Conservation (phyloP, 2,888 invertebrate species). For the Apantesis nais region DNA sequence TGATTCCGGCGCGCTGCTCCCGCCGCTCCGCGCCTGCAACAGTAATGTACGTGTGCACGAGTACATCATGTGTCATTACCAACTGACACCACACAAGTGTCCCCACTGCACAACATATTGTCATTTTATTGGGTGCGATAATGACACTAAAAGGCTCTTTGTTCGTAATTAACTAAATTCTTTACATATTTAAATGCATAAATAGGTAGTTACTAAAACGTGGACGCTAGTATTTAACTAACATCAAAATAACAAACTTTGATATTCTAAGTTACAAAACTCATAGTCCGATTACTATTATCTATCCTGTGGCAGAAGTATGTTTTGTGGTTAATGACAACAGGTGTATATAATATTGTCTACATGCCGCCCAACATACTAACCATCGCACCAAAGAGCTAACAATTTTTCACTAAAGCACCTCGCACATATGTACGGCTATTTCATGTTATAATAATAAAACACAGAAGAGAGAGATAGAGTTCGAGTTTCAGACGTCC, state of each 20-base stretch:
- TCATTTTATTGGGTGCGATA: background rate
- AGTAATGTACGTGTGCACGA: slow-evolving; percentile 10
- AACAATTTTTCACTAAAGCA: background rate
- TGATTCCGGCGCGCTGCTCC: slow-evolving; percentile 11
- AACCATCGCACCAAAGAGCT: too few relatives aligned
- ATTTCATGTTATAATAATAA: background rate
- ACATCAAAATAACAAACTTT: too few relatives aligned
- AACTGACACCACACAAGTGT: background rate
- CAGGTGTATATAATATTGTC: too few relatives aligned
- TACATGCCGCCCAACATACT: too few relatives aligned
- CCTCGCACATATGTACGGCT: background rate
- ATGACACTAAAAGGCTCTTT: background rate
- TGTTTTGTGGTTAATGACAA: too few relatives aligned
- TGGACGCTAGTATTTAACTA: background rate
- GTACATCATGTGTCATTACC: slow-evolving; percentile 6
- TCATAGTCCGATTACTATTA: too few relatives aligned
- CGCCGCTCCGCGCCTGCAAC: background rate
- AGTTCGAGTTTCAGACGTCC: too few relatives aligned
- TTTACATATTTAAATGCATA: background rate
- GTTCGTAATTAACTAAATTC: background rate
- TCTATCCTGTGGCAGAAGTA: too few relatives aligned
- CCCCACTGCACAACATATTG: background rate
- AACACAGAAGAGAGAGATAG: too few relatives aligned
- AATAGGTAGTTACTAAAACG: background rate
- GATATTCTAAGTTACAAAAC: too few relatives aligned